Conservation (phyloP, 2,888 invertebrate species). For the Clostera curtula region DNA sequence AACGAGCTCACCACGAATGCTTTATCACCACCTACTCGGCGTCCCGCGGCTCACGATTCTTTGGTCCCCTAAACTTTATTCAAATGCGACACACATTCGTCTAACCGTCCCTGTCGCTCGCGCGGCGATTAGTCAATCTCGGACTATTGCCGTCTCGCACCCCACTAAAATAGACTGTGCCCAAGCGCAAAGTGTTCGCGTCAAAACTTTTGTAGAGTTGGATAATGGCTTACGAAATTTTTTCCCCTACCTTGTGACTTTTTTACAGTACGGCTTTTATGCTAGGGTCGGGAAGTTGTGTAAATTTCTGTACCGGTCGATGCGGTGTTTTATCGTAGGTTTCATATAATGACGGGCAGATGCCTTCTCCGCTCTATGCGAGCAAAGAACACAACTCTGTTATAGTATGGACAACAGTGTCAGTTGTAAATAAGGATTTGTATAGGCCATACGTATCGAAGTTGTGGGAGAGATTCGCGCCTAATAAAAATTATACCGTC, state of each 20-base stretch:
- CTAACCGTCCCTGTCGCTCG: slow-evolving; percentile 56
- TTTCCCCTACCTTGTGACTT: slow-evolving; percentile 71
- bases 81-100: slow-evolving; percentile 66
- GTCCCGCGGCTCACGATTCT: slow-evolving; percentile 66
- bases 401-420: slow-evolving; percentile 68
- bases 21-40: slow-evolving; percentile 76
- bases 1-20: slow-evolving; percentile 69
- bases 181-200: slow-evolving; percentile 73
- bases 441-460: slow-evolving; percentile 70
- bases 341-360: slow-evolving; percentile 50
- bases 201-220: slow-evolving; percentile 71
- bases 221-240: slow-evolving; percentile 72
- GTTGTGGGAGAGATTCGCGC: slow-evolving; percentile 46
- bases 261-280: slow-evolving; percentile 68
- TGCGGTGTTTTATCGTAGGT: slow-evolving; percentile 52
- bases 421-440: slow-evolving; percentile 76
- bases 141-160: slow-evolving; percentile 55
- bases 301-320: slow-evolving; percentile 53
- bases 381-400: slow-evolving; percentile 52
- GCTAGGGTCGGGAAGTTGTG: slow-evolving; percentile 68
- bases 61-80: slow-evolving; percentile 72
- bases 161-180: slow-evolving; percentile 73
- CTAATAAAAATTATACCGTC: slow-evolving; percentile 35
- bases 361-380: slow-evolving; percentile 60
- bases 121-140: slow-evolving; percentile 39